Conservation (phyloP, 2,888 invertebrate genomes). For the Cheilosia vulpina region DNA sequence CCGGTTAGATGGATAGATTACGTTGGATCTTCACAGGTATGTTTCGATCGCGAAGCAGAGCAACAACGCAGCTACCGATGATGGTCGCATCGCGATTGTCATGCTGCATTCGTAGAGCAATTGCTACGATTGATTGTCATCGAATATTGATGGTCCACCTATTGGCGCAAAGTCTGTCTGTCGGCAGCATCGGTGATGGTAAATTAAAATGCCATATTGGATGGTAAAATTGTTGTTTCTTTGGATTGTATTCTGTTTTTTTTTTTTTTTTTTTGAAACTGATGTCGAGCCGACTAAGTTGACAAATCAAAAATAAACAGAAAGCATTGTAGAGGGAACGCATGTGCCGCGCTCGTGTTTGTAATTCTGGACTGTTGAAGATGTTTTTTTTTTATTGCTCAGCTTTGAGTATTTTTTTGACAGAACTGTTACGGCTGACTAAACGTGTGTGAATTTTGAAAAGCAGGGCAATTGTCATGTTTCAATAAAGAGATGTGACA, state of each 20-base stretch:
- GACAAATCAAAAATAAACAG: conserved; percentile 56
- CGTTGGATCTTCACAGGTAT: conserved; percentile 35
- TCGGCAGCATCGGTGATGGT: conserved; percentile 68
- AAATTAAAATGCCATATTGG: conserved; percentile 74
- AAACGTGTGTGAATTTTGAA: neutral
- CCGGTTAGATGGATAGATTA: conserved; percentile 65
- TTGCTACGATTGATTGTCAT: conserved; percentile 73
- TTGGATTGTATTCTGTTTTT: conserved; percentile 6
- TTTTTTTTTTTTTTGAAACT: conserved; percentile 7
- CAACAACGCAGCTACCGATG: conserved; percentile 23
- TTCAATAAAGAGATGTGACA: neutral
- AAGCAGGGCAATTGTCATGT: neutral
- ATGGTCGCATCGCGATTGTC: conserved; percentile 64
- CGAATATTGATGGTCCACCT: conserved; percentile 74
- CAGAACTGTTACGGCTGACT: conserved; percentile 24
- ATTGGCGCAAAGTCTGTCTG: conserved; percentile 73
- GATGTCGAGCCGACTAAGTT: conserved; percentile 51
- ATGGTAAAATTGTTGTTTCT: conserved; percentile 59
- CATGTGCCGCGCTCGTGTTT: conserved; percentile 56
- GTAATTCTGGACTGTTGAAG: conserved; percentile 1
- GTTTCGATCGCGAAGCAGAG: conserved; percentile 45
- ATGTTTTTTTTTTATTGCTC: neutral
- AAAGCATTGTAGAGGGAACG: conserved; percentile 6
- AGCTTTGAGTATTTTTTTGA: conserved; percentile 6
- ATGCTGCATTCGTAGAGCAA: conserved; percentile 73